phyloP scores from a whole-genome alignment of 2,797 vertebrate species.

The Enteromius anoplus region DNA sequence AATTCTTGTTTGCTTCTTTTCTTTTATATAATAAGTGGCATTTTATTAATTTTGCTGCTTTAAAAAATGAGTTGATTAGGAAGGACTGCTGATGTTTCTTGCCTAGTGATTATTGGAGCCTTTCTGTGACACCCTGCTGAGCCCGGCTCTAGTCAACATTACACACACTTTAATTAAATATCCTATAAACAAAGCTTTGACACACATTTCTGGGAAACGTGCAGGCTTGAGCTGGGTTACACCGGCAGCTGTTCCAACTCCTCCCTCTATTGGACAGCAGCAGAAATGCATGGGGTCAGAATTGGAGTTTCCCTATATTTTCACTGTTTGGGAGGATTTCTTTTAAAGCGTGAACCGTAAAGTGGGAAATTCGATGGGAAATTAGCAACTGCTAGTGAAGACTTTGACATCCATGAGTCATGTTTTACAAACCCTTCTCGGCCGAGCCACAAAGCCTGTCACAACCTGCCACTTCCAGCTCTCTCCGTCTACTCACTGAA shows the following conservation, averaged over 20 bases:
- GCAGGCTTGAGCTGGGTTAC: slow-evolving; percentile 39
- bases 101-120: slow-evolving; percentile 41
- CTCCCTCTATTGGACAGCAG: slow-evolving; percentile 61
- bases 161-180: slow-evolving; percentile 61
- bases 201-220: slow-evolving; percentile 49
- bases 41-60: slow-evolving; percentile 31
- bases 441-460: slow-evolving; percentile 45
- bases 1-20: slow-evolving; percentile 27
- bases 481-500: slow-evolving; percentile 28
- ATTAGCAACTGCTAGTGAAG: slow-evolving; percentile 11
- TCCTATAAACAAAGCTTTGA: slow-evolving; percentile 55
- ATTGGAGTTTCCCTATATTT: neutral
- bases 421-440: slow-evolving; percentile 46
- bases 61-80: slow-evolving; percentile 38
- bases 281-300: slow-evolving; percentile 65
- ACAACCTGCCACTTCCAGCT: slow-evolving; percentile 47
- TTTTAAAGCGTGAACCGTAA: slow-evolving; percentile 4
- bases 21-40: slow-evolving; percentile 3
- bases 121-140: slow-evolving; percentile 49
- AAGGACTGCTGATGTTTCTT: slow-evolving; percentile 47
- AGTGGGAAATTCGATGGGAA: slow-evolving; percentile 23
- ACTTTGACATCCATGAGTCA: slow-evolving; percentile 32
- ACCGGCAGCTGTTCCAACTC: slow-evolving; percentile 46
- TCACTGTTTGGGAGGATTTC: slow-evolving; percentile 21
- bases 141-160: slow-evolving; percentile 49